Percentiles rank a stretch among this genome's conserved stretches.
phyloP scores from a whole-genome alignment of 1,140 invertebrate genomes.

The Macrobrachium rosenbergii region DNA sequence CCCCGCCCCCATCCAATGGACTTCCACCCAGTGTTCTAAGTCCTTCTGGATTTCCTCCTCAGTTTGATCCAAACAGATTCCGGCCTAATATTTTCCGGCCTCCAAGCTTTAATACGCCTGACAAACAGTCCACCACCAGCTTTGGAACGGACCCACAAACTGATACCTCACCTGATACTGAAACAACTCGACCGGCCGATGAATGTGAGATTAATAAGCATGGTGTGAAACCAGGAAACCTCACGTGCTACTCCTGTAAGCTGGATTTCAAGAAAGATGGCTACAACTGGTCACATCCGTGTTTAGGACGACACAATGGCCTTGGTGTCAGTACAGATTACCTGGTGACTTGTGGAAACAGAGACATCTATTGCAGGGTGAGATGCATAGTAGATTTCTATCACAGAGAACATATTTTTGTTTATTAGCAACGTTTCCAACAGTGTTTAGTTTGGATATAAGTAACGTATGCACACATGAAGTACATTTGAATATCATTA shows the following conservation, averaged over 20 bases:
- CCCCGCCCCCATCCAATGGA: not conserved
- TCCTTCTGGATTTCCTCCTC: not conserved
- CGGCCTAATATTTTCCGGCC: no score
- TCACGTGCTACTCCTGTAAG: slow-evolving; percentile 7
- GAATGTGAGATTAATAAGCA: not conserved
- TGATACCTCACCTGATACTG: no score
- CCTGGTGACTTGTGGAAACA: not conserved
- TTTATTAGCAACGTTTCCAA: not conserved
- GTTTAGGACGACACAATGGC: not conserved
- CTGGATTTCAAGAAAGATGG: not conserved
- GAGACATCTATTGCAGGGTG: slow-evolving; percentile 7
- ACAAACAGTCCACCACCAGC: no score
- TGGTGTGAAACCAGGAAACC: slow-evolving; percentile 13
- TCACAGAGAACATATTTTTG: no score
- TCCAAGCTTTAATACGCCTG: no score
- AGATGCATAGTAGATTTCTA: not conserved
- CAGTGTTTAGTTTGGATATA: no score
- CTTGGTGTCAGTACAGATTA: not conserved
- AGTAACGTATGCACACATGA: no score
- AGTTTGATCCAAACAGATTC: not conserved
- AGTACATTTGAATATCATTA: no score
- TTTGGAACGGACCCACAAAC: no score
- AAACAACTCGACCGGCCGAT: not conserved
- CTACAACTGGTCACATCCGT: not conserved
- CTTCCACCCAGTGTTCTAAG: no score